Percentiles rank a stretch among this genome's conserved stretches.
These are phyloP conservation scores for Ammodytes dubius DNA, from an alignment of 2,113 vertebrate species.

Conservation along the genomic window DNA sequence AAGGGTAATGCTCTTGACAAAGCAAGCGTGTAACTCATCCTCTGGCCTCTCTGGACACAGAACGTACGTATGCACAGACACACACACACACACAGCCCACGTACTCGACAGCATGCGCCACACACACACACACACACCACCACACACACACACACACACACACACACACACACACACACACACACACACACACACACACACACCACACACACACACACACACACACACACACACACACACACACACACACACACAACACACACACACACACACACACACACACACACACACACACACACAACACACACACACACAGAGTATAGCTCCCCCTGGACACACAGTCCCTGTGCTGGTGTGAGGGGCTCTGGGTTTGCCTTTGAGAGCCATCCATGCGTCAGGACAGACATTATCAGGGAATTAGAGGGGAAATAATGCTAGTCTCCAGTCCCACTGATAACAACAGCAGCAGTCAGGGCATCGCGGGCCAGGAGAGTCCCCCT, in stretches of 20 bases:
- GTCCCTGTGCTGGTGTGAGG: conserved; percentile 70
- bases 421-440: conserved; percentile 83
- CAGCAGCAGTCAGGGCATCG: conserved; percentile 57
- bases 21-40: conserved; percentile 76
- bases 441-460: conserved; percentile 78
- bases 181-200: conserved; percentile 35
- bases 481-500: conserved; percentile 39
- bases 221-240: conserved; percentile 33
- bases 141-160: conserved; percentile 40
- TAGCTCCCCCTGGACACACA: conserved; percentile 61
- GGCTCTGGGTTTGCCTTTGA: conserved; percentile 79
- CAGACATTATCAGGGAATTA: conserved; percentile 84
- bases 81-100: conserved; percentile 23
- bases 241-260: conserved; percentile 33
- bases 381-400: conserved; percentile 84
- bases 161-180: conserved; percentile 46
- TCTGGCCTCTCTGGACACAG: conserved; percentile 60
- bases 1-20: conserved; percentile 66
- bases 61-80: conserved; percentile 7
- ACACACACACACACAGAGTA: conserved; percentile 43
- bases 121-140: conserved; percentile 28
- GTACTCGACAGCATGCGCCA: too few species aligned
- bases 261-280: conserved; percentile 30
- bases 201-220: conserved; percentile 44
- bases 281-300: conserved; percentile 31